Evolutionary conservation across 2,797 vertebrate genomes (phyloP), one percentile per base, ranked within the genome.

Genomic region (Catostomus latipinnis): DNA sequence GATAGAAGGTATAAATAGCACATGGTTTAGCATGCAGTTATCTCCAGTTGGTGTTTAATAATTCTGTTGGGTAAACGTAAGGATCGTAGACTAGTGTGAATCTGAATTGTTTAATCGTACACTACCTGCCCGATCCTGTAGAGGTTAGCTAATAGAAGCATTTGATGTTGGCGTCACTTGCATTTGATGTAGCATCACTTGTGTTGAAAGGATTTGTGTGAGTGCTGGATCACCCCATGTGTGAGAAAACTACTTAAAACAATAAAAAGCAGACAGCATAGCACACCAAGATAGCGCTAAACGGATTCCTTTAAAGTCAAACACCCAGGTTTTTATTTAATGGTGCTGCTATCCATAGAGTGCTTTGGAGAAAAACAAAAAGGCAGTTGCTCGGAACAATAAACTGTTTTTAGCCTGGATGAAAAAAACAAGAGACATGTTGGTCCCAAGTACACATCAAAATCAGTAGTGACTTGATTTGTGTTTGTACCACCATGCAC

Each of bases 301-400:
- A 91, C 89, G 89, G 87, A 86, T 86, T 83, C 83, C 90, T 93
- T 94, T 93, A 90, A 93, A 92, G 92, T 88, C 87, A 90, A 90
- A 93, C 90, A 91, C 91, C 89, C 88, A 90, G 87, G 78, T 88
- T 90, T 92, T 92, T 91, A 93, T 93, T 91, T 93, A 92, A 91
- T 86, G 88, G 86, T 89, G 88, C 92, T 90, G 89, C 91, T 91
- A 91, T 90, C 85, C 88, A 90, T 87, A 87, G 90, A 88, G 86
- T 89, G 84, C 91, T 89, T 89, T 87, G 82, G 78, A 85, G 70
- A 76, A 85, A 84, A 90, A 87, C 90, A 73, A 92, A 91, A 79
- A 88, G 85, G 88, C 89, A 92, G 90, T 88, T 90, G 89, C 90
- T 89, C 80, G 88, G 88, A 91, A 87, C 84, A 63, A 74, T 57